Evolutionary conservation across 2,888 invertebrate species (phyloP).

Genomic region (Sisyra terminalis): DNA sequence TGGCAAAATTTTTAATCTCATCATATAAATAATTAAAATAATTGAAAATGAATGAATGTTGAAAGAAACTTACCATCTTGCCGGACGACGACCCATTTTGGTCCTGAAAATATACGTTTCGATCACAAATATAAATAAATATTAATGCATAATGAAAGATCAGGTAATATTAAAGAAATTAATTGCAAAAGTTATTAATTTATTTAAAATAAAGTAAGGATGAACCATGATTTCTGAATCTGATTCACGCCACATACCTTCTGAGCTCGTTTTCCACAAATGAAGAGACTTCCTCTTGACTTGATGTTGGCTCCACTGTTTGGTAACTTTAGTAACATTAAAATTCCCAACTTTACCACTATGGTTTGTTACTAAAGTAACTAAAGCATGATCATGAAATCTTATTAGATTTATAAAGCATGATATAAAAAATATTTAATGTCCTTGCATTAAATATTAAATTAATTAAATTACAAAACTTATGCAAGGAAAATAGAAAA

Average conservation of each 20-base stretch:
- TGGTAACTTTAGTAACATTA: no score
- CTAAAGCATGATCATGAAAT: no score
- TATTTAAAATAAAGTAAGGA: conserved; percentile 5
- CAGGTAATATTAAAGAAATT: neutral
- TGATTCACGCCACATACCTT: neutral
- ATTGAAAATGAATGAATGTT: conserved; percentile 6
- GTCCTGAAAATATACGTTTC: conserved; percentile 19
- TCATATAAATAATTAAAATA: conserved; percentile 10
- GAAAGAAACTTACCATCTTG: conserved; percentile 72
- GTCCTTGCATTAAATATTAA: no score
- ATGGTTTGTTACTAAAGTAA: no score
- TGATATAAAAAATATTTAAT: no score
- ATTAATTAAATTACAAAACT: no score
- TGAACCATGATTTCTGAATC: neutral
- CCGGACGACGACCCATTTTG: conserved; percentile 96
- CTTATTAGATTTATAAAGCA: no score
- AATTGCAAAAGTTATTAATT: conserved; percentile 3
- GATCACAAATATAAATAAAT: conserved; percentile 6
- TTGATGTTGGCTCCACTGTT: no score
- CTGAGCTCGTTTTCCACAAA: no score
- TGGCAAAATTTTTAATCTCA: conserved; percentile 6
- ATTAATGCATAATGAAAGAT: conserved; percentile 6
- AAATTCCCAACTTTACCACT: no score
- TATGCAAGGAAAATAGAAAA: no score
- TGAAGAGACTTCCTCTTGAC: no score